Conservation (phyloP, 1,140 invertebrate genomes). For the Hypothenemus hampei region DNA sequence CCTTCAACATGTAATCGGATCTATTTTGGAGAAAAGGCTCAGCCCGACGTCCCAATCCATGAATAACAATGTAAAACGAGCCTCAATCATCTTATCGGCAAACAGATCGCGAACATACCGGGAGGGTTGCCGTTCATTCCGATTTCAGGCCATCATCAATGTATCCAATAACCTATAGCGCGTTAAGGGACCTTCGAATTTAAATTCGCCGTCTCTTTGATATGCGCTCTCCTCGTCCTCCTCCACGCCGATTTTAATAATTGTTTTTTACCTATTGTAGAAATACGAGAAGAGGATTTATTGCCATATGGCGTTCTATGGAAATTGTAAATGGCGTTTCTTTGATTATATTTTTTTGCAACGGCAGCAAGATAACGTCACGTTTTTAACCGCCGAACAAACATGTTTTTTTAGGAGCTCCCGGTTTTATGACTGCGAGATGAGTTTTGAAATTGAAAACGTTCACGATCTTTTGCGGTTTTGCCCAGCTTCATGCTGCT, state of each 20-base stretch:
- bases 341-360: too few species aligned
- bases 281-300: constrained; percentile 21
- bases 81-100: constrained; percentile 39
- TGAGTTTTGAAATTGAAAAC: constrained; percentile 28
- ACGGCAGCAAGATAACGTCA: constrained; percentile 17
- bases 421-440: constrained; percentile 11
- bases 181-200: constrained; percentile 25
- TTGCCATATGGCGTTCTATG: too few species aligned
- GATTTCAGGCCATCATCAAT: constrained; percentile 27
- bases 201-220: constrained; percentile 32
- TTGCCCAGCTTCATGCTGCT: constrained; percentile 16
- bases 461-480: constrained; percentile 26
- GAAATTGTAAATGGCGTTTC: too few species aligned
- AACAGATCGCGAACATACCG: constrained; percentile 39
- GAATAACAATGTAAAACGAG: constrained; percentile 41
- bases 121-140: constrained; percentile 21
- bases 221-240: constrained; percentile 13
- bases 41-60: constrained; percentile 40
- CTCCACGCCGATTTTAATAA: constrained; percentile 17
- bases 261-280: constrained; percentile 12
- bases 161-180: constrained; percentile 30
- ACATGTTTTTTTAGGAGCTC: constrained; percentile 20
- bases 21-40: constrained; percentile 37
- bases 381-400: constrained; percentile 24
- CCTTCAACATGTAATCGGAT: constrained; percentile 36